These are phyloP conservation scores for Zelostemma sp. DNA, from an alignment of 1,140 invertebrate species.

Conservation along the genomic window DNA sequence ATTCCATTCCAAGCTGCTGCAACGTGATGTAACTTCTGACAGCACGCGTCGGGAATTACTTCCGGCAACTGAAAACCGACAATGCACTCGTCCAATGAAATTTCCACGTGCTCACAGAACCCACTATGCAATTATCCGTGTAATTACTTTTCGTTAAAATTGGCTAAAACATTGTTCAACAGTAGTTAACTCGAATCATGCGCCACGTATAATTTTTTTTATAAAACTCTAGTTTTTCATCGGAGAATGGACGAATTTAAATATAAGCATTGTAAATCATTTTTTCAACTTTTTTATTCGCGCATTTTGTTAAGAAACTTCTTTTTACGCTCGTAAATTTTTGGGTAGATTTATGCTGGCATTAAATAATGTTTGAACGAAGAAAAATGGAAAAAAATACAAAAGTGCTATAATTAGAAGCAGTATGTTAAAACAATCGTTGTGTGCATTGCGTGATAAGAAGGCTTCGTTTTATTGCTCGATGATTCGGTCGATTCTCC, in stretches of 20 bases:
- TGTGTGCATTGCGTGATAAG: slow-evolving; percentile 9
- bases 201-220: no score
- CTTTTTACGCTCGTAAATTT: no score
- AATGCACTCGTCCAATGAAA: slow-evolving; percentile 18
- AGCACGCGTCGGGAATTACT: slow-evolving; percentile 48
- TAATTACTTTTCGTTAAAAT: not conserved
- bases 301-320: no score
- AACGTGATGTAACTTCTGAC: slow-evolving; percentile 42
- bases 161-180: no score
- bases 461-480: not conserved
- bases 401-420: slow-evolving; percentile 15
- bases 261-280: no score
- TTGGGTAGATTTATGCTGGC: no score
- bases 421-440: slow-evolving; percentile 11
- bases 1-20: slow-evolving; percentile 50
- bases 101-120: slow-evolving; percentile 26
- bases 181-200: no score
- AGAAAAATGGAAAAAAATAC: no score
- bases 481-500: not conserved
- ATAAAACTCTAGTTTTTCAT: no score
- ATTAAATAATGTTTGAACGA: no score
- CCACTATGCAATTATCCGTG: slow-evolving; percentile 17
- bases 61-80: slow-evolving; percentile 46
- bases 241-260: no score
- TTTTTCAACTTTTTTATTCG: no score